Conservation (phyloP, 2,888 invertebrate genomes). For the Lobophora halterata region DNA sequence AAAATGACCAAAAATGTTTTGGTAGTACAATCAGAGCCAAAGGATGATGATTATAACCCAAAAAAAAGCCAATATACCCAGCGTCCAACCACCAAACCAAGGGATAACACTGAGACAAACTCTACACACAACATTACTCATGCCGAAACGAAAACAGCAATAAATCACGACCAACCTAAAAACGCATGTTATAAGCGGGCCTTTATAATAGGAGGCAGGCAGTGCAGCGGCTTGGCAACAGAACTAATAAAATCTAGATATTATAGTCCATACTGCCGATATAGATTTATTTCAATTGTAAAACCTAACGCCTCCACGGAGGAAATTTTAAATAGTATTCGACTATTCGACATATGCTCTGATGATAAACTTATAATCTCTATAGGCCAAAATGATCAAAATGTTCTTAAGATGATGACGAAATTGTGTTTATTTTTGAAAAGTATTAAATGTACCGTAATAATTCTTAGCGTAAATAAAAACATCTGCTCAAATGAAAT, state of each 20-base stretch:
- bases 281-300: background rate
- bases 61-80: no score
- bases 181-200: no score
- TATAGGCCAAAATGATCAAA: background rate
- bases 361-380: background rate
- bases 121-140: no score
- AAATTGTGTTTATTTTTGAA: background rate
- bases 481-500: no score
- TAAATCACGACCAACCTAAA: no score
- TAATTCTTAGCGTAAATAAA: background rate
- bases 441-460: background rate
- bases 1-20: no score
- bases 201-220: background rate
- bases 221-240: background rate
- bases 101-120: no score
- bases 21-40: no score
- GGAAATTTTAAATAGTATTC: background rate
- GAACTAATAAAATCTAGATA: background rate
- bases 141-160: no score
- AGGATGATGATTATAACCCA: no score
- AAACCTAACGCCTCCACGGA: constrained; percentile 1
- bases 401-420: background rate
- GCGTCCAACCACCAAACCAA: no score
- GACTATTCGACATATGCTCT: no score
- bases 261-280: background rate